Base-by-base conservation (phyloP, 2,113 vertebrate species). In the Atherinomorus stipes region DNA sequence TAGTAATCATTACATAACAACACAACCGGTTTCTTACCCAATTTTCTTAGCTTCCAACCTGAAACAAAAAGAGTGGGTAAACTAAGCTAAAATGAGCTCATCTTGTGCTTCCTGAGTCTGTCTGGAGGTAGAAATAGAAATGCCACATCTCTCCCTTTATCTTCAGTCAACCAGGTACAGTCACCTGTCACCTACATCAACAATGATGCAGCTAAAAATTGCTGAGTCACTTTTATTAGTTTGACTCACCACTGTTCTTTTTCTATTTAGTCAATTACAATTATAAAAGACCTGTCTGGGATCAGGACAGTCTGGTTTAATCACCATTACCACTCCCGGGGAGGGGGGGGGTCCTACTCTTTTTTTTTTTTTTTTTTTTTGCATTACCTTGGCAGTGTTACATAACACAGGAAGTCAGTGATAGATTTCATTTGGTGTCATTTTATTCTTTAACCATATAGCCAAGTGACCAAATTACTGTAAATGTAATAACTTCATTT, bases 171-270 rank as follows among this genome's bases (percentile, higher is more conserved):
- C 11, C 52, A 69, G 72, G 53, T 65, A 4, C 40, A 28, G 52
- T 42, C 53, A 80, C 79, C 83, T 81, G 69, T 11, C 25, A 8
- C 16, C 5, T 34, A n/a, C n/a, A n/a, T n/a, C 25, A 34, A 44
- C 13, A 50, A 34, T 23, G 49, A 22, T 4, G n/a, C 19, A 61
- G 26, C 0, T 77, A 4, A 73, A 34, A 51, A 49, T 19, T 79
- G 85, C 81, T 70, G 74, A 84, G 81, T 91, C 89, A 92, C 53
- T 61, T 50, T 4, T 8, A 40, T 40, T 47, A 34, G 13, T 52
- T 18, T 65, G 67, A 19, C 37, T 66, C 22, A 71, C 42, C 21
- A 37, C 49, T 28, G 66, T 7, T 23, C 50, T 10, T 11, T 16
- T 23, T 22, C 0, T 53, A 40, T 23, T 42, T 22, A 57, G 7